These are phyloP conservation scores for Aurelia coerulea DNA, from an alignment of 30 jellyfish, hydroid and myxozoan genomes.

Conservation along the genomic window DNA sequence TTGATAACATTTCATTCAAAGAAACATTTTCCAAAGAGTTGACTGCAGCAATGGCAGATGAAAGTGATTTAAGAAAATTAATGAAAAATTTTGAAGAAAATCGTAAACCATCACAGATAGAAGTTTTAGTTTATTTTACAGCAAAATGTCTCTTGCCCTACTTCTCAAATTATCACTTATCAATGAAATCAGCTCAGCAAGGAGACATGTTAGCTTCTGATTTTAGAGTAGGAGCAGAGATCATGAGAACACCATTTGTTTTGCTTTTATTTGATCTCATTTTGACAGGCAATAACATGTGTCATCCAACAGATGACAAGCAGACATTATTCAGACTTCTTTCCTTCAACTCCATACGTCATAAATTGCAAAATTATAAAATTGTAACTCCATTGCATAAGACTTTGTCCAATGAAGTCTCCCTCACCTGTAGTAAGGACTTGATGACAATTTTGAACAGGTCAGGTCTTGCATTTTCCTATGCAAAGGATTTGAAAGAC, in stretches of 20 bases:
- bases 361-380: slow-evolving; percentile 1
- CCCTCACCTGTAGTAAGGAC: background rate
- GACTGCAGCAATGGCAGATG: no score
- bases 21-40: no score
- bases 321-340: slow-evolving; percentile 12
- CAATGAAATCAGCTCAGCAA: background rate
- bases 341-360: slow-evolving; percentile 8
- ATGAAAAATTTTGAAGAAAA: background rate
- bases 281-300: slow-evolving; percentile 15
- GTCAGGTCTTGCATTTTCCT: slow-evolving; percentile 37
- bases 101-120: slow-evolving; percentile 8
- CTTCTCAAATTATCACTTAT: background rate
- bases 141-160: slow-evolving; percentile 13
- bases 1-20: no score
- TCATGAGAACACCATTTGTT: slow-evolving; percentile 1
- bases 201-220: background rate
- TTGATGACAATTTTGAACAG: slow-evolving; percentile 12
- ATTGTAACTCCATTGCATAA: slow-evolving; percentile 17
- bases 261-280: slow-evolving; percentile 15
- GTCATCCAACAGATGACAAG: background rate
- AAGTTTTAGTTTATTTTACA: slow-evolving; percentile 6
- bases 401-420: no score
- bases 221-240: slow-evolving; percentile 21
- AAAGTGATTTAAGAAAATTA: no score
- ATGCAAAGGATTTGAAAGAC: slow-evolving; percentile 40